Base-by-base conservation (phyloP, 2,888 invertebrate genomes). In the Latrodectus hesperus region DNA sequence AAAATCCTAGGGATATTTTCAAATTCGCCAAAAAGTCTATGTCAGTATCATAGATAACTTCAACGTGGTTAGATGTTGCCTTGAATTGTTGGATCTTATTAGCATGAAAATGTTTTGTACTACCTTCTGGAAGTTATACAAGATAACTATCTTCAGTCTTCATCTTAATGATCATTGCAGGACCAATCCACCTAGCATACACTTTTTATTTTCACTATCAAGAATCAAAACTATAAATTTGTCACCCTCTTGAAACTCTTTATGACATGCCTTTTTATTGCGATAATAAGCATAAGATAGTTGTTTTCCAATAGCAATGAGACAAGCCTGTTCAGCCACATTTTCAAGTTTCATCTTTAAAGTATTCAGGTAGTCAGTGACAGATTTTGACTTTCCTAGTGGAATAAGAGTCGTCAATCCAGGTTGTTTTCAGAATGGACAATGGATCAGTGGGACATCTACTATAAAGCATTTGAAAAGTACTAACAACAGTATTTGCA, bases 201-300 rank as follows among this genome's bases (percentile, higher is more conserved):
- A 65, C 65, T n/a, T n/a, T 65, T 65, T 65, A n/a, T 65, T 65
- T 14, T 65, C 65, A 17, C 65, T 17, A 65, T 65, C 65, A 55
- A 14, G 55, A 14, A 55, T 55, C 14, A 11, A 55, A 55, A 55
- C 55, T 55, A 55, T 55, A 55, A 55, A 55, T 55, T 14, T 55
- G 55, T 55, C 55, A 55, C 55, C 55, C 14, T 55, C 55, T 14
- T 55, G 9, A 55, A 55, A 55, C 55, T 55, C 14, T 55, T 14
- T 14, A 55, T 11, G 10, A 55, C 10, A 11, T 55, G 55, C n/a
- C n/a, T n/a, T n/a, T n/a, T n/a, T n/a, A n/a, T n/a, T n/a, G n/a
- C n/a, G n/a, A n/a, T n/a, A n/a, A n/a, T n/a, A n/a, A n/a, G n/a
- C n/a, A n/a, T n/a, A n/a, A n/a, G n/a, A n/a, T n/a, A n/a, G n/a